Base-by-base conservation (phyloP, 2,113 vertebrate genomes). In the Xenopus borealis region DNA sequence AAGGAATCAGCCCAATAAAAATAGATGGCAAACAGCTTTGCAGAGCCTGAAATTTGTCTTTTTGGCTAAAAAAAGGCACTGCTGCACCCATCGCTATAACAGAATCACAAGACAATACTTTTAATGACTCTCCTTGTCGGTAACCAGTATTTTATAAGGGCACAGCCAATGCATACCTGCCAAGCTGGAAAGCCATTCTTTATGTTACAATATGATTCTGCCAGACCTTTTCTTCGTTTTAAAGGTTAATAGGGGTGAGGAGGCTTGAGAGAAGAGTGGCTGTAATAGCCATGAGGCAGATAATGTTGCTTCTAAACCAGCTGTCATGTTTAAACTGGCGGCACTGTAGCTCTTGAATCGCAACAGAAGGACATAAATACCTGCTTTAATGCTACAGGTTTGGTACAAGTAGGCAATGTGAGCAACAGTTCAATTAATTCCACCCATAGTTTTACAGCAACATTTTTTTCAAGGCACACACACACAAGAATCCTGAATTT, bases 161-260 rank as follows among this genome's bases (percentile, higher is more conserved):
- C 20, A 63, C 14, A 72, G 23, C n/a, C 45, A 63, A 23, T 23
- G 27, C 59, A 63, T 72, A 63, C 45, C 69, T 11, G 16, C 17
- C 55, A 47, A 20, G 44, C 45, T 63, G 18, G 12, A 50, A 72
- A 53, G 20, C 58, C 52, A 74, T 47, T 27, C 63, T 66, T 66
- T 27, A 74, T 66, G 63, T 12, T 58, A 66, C 40, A 62, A 47
- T 57, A 62, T 20, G 40, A 74, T 46, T 66, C 65, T 45, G 45
- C 14, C 52, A 66, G 72, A 66, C 33, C 52, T 59, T 59, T 33
- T 55, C 45, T 63, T 46, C 50, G 52, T 62, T 27, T 59, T 4
- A 72, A 72, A 72, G 70, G 70, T 72, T 72, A 72, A 72, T 63
- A 72, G 70, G 70, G 59, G 70, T 72, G 70, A 72, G 17, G 57